Evolutionary conservation across 2,113 vertebrate genomes (phyloP), one percentile per base, ranked within the genome.

Genomic region (Xenopus laevis): DNA sequence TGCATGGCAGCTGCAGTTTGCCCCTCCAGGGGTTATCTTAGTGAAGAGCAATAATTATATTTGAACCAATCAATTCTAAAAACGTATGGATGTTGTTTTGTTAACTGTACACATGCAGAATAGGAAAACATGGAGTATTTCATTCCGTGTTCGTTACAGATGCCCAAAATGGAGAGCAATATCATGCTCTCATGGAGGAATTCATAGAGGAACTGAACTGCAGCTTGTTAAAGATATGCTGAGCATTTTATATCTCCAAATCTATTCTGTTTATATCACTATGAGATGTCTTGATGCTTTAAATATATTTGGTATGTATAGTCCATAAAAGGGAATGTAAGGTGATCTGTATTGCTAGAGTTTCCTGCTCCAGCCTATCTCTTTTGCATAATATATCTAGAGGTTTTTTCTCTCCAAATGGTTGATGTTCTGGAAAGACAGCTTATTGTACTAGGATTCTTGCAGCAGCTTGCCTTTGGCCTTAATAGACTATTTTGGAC

Each of bases 11-110:
- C 21, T 61, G 76, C 11, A 0, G 77, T 71, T 71, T 23, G 70
- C 69, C 71, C 23, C 68, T 72, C 71, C 27, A 77, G 68, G 71
- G 33, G 64, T 80, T 71, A 78, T 46, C 71, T 16, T 57, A 64
- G 40, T 50, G 27, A 59, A 79, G 68, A 82, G 63, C 61, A 79
- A 63, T 68, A 40, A 16, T 74, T 78, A 71, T 0, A 0, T 78
- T 67, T 71, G 66, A 78, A 77, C 81, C 78, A 65, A 59, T 80
- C 73, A 77, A 78, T 83, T 81, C 68, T 50, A 75, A 74, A 78
- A 83, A 50, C 78, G 73, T 47, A 65, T 45, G 71, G 72, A 75
- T 78, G 52, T 44, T 71, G 18, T 82, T 84, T 68, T 61, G 45
- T 44, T 40, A 40, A 40, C 33, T 40, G 33, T 40, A 40, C 33